These are phyloP conservation scores for Petrolisthes manimaculis DNA, from an alignment of 2,888 invertebrate species.

Conservation along the genomic window DNA sequence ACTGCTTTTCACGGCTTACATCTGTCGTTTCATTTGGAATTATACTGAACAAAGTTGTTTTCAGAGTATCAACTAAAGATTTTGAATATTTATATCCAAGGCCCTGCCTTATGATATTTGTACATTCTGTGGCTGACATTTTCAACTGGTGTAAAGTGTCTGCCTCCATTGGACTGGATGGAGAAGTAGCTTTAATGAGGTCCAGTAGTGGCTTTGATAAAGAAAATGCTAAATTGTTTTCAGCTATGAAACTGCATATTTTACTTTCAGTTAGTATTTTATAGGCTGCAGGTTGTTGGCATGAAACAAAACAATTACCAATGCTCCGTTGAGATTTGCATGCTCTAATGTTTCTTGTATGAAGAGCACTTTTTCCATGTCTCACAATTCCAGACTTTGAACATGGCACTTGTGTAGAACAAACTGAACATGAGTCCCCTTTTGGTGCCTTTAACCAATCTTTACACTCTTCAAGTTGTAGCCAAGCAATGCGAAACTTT, in stretches of 20 bases:
- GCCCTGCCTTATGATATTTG: slow-evolving; percentile 12
- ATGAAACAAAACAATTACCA: neutral
- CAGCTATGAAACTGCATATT: neutral
- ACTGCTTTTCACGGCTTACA: slow-evolving; percentile 29
- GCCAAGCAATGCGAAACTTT: slow-evolving; percentile 8
- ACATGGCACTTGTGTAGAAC: slow-evolving; percentile 17
- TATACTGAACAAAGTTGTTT: neutral
- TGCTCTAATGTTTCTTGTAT: neutral
- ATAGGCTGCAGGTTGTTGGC: neutral
- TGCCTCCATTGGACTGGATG: neutral
- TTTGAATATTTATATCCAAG: slow-evolving; percentile 8
- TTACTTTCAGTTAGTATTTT: slow-evolving; percentile 13
- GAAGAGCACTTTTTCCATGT: slow-evolving; percentile 9
- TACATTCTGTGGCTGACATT: slow-evolving; percentile 5
- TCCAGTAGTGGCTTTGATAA: slow-evolving; percentile 6
- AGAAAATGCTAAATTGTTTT: slow-evolving; percentile 5
- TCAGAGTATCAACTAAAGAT: slow-evolving; percentile 9
- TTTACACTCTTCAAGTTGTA: neutral
- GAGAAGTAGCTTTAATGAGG: slow-evolving; percentile 7
- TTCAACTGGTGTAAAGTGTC: neutral
- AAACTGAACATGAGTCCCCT: slow-evolving; percentile 22
- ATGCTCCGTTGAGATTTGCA: neutral
- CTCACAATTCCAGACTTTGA: slow-evolving; percentile 25
- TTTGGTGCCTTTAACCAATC: neutral
- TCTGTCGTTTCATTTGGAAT: slow-evolving; percentile 26